Evolutionary conservation across 2,113 vertebrate genomes (phyloP), one percentile per base, ranked within the genome.

Genomic region (Semnornis frantzii): DNA sequence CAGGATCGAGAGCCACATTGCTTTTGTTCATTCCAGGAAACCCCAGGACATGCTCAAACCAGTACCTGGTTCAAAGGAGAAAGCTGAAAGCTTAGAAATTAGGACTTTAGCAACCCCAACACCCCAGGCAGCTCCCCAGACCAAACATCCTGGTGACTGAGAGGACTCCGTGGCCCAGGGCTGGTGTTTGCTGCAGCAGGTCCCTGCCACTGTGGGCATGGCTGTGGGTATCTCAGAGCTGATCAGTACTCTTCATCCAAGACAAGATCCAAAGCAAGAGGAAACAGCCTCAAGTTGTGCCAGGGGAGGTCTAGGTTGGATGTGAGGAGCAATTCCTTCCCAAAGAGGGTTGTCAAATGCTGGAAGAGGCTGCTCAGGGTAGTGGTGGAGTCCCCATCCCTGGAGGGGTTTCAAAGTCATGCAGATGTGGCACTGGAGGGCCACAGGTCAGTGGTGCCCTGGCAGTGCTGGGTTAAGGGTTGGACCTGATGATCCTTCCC

Each of bases 161-260:
- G n/a, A 72, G 52, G 52, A 37, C 25, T n/a, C 0, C 6, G 39
- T 8, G 57, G 13, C 28, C 1, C 6, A 46, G 6, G 57, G 15
- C 28, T 46, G 19, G 37, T 1, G 4, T 19, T 19, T 0, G 5
- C 10, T 0, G 2, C 1, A 27, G 65, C 58, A 74, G 20, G 7
- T 33, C 5, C 78, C 64, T 14, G 14, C 20, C 42, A 44, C 2
- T 3, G 27, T 3, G 16, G 48, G 55, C 0, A 1, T 0, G 0
- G 66, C 37, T 34, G 34, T 8, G 68, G 44, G 44, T 55, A 52
- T 24, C 77, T 28, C n/a, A 15, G 15, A 4, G 21, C 42, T 30
- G 37, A 57, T n/a, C 68, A 44, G 6, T 4, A 25, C 25, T 62
- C 72, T 6, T 18, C 15, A 39, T n/a, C 57, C 62, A 55, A 59